phyloP scores from a whole-genome alignment of 2,113 vertebrate species.

The Cromileptes altivelis region DNA sequence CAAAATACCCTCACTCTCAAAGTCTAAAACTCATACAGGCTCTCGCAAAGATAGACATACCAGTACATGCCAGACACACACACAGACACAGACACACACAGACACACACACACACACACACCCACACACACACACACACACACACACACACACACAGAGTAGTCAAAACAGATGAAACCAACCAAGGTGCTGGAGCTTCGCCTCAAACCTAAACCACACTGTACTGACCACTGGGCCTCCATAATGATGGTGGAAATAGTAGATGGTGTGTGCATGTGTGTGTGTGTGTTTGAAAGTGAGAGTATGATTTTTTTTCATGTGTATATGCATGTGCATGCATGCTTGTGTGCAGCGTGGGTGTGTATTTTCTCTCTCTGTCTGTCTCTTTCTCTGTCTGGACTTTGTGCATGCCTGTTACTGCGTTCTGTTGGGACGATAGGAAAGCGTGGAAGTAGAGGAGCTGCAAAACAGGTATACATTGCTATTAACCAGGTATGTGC shows the following conservation, averaged over 20 bases:
- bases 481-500: slow-evolving; percentile 38
- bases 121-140: slow-evolving; percentile 23
- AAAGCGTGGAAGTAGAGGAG: slow-evolving; percentile 46
- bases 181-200: slow-evolving; percentile 53
- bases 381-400: slow-evolving; percentile 30
- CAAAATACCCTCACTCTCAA: no score
- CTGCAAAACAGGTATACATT: slow-evolving; percentile 41
- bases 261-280: slow-evolving; percentile 30
- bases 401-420: slow-evolving; percentile 28
- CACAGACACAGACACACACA: slow-evolving; percentile 17
- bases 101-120: slow-evolving; percentile 26
- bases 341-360: slow-evolving; percentile 54
- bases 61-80: no score
- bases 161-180: slow-evolving; percentile 37
- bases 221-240: slow-evolving; percentile 59
- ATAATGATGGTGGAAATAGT: slow-evolving; percentile 57
- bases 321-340: slow-evolving; percentile 62
- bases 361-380: slow-evolving; percentile 35
- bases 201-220: slow-evolving; percentile 68
- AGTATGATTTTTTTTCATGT: slow-evolving; percentile 37
- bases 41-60: no score
- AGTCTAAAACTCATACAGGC: no score
- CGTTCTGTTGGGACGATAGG: slow-evolving; percentile 15
- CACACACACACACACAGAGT: slow-evolving; percentile 8
- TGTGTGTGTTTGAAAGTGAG: slow-evolving; percentile 12